These are phyloP conservation scores for Muscicapa adusta DNA, from an alignment of 2,113 vertebrate species.

Conservation along the genomic window DNA sequence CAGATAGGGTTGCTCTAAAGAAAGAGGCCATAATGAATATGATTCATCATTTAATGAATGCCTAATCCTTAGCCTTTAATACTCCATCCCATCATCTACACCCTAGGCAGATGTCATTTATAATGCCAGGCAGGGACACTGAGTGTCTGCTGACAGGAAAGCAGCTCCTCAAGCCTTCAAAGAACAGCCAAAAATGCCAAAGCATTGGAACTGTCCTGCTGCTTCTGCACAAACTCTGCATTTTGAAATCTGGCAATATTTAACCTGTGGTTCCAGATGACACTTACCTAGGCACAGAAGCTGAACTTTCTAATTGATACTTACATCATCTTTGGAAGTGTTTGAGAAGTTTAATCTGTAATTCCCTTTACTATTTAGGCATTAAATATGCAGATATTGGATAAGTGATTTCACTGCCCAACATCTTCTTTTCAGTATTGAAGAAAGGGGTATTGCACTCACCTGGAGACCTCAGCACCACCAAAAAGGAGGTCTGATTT, in stretches of 20 bases:
- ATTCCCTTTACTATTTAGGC: background rate
- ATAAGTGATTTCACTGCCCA: background rate
- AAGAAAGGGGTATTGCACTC: background rate
- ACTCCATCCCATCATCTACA: background rate
- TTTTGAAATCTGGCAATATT: background rate
- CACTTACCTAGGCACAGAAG: background rate
- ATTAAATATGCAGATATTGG: background rate
- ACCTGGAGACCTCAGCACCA: background rate
- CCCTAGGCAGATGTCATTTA: background rate
- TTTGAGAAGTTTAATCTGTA: background rate
- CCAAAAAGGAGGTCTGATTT: background rate
- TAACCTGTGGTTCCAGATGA: background rate
- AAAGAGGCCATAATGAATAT: constrained; percentile 16
- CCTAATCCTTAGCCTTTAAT: constrained; percentile 20
- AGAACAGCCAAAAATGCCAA: background rate
- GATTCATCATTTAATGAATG: constrained; percentile 44
- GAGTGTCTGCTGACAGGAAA: background rate
- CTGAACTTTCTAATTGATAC: background rate
- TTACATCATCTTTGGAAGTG: background rate
- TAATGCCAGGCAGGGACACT: background rate
- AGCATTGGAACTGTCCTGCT: background rate
- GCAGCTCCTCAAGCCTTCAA: background rate
- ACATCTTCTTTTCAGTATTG: background rate
- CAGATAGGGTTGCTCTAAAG: background rate
- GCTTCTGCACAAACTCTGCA: background rate